phyloP scores from a whole-genome alignment of 2,888 invertebrate genomes.

The Diaprepes abbreviatus region DNA sequence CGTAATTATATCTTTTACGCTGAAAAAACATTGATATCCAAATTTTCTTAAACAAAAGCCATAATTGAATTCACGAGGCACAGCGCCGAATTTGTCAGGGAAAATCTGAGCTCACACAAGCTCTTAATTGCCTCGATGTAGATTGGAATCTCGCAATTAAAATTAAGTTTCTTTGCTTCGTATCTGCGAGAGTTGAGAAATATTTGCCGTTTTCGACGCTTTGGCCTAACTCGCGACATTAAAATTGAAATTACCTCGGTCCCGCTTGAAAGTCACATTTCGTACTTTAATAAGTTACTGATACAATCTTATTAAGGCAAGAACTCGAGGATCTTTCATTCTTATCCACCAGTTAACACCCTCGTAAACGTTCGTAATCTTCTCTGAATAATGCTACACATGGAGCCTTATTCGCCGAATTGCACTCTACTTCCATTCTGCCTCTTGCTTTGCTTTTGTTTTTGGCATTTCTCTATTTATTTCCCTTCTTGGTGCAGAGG shows the following conservation, averaged over 20 bases:
- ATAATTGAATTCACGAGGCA: slow-evolving; percentile 19
- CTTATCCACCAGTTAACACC: slow-evolving; percentile 34
- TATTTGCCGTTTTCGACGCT: slow-evolving; percentile 46
- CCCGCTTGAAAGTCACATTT: slow-evolving; percentile 20
- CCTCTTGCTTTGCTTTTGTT: slow-evolving; percentile 12
- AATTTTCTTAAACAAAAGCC: slow-evolving; percentile 10
- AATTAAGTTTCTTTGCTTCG: slow-evolving; percentile 60
- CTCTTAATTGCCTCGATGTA: slow-evolving; percentile 62
- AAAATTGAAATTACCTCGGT: slow-evolving; percentile 28
- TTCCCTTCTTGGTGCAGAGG: slow-evolving; percentile 6
- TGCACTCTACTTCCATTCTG: slow-evolving; percentile 19
- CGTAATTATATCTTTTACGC: background rate
- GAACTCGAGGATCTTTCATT: slow-evolving; percentile 28
- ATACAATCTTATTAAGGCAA: slow-evolving; percentile 33
- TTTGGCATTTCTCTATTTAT: slow-evolving; percentile 17
- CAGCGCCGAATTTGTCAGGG: slow-evolving; percentile 28
- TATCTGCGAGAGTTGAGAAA: slow-evolving; percentile 54
- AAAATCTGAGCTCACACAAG: slow-evolving; percentile 61
- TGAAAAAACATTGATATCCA: slow-evolving; percentile 1
- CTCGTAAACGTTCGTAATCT: slow-evolving; percentile 30
- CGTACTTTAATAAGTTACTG: slow-evolving; percentile 20
- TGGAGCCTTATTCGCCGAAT: slow-evolving; percentile 12
- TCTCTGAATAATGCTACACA: slow-evolving; percentile 26
- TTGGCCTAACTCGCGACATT: slow-evolving; percentile 21
- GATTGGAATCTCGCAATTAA: slow-evolving; percentile 63